Percentiles rank a stretch among this genome's conserved stretches.
Conservation (phyloP, 35 echinoderm and acorn worm species). For the Acanthaster planci region DNA sequence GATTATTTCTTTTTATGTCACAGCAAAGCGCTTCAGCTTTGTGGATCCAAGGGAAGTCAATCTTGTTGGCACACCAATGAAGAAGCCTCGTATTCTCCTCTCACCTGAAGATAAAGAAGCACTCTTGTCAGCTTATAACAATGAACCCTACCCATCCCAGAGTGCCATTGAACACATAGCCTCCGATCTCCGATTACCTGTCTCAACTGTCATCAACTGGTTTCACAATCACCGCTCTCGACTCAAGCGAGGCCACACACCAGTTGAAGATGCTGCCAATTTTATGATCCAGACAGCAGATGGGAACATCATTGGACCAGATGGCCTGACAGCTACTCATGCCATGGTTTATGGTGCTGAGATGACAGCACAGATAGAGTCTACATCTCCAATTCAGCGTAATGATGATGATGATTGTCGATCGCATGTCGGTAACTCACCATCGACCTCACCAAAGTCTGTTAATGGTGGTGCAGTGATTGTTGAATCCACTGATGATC, state of each 20-base stretch:
- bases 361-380: neutral
- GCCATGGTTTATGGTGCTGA: constrained; percentile 7
- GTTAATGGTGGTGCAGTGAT: neutral
- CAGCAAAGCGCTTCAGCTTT: constrained; percentile 86
- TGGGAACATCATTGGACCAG: constrained; percentile 33
- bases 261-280: constrained; percentile 51
- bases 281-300: constrained; percentile 39
- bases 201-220: constrained; percentile 96
- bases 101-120: constrained; percentile 84
- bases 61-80: constrained; percentile 60
- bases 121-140: constrained; percentile 68
- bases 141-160: constrained; percentile 90
- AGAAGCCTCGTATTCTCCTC: constrained; percentile 82
- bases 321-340: constrained; percentile 28
- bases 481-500: neutral
- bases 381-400: neutral
- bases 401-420: neutral
- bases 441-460: neutral
- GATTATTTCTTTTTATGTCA: constrained; percentile 13
- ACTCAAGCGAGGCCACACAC: constrained; percentile 65
- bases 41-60: constrained; percentile 40
- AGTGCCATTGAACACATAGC: constrained; percentile 81
- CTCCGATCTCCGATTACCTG: constrained; percentile 62
- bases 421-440: too few species aligned
- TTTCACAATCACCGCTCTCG: constrained; percentile 96